A percentile compares a stretch with the other conserved stretches of the same genome.
These are phyloP conservation scores for Plectus sambesii DNA, from an alignment of 1,140 invertebrate genomes.

Conservation along the genomic window DNA sequence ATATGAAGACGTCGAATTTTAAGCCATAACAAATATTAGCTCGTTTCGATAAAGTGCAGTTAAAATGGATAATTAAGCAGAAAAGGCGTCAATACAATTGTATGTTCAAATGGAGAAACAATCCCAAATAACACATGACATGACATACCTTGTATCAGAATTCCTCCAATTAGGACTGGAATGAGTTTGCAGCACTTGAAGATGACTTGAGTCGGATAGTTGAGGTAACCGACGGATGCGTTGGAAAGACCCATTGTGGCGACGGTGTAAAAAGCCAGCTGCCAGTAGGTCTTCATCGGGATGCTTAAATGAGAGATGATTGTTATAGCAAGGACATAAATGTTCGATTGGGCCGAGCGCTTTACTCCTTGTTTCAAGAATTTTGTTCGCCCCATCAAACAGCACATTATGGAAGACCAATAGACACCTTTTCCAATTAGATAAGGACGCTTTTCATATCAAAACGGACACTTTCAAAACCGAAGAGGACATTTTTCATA, in stretches of 20 bases:
- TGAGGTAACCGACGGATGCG: conserved; percentile 81
- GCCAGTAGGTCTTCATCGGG: conserved; percentile 64
- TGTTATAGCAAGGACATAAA: not conserved
- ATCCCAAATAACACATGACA: conserved; percentile 4
- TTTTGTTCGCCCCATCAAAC: conserved; percentile 5
- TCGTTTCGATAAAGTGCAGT: conserved; percentile 3
- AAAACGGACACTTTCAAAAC: no score
- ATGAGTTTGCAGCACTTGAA: conserved; percentile 94
- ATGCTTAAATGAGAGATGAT: conserved; percentile 57
- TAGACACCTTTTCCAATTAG: no score
- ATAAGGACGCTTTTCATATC: no score
- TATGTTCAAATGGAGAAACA: not conserved
- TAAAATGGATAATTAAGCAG: not conserved
- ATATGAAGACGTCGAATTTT: no score
- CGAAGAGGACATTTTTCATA: no score
- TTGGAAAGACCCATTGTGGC: conserved; percentile 93
- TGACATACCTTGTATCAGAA: conserved; percentile 69
- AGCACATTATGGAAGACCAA: not conserved
- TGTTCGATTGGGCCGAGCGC: not conserved
- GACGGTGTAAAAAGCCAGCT: conserved; percentile 72
- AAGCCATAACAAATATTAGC: no score
- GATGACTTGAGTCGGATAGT: conserved; percentile 83
- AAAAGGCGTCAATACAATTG: not conserved
- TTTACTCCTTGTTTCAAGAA: conserved; percentile 2
- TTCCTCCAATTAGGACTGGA: conserved; percentile 78